Base-by-base conservation (phyloP, 2,888 invertebrate genomes). In the Cordilura impudica region DNA sequence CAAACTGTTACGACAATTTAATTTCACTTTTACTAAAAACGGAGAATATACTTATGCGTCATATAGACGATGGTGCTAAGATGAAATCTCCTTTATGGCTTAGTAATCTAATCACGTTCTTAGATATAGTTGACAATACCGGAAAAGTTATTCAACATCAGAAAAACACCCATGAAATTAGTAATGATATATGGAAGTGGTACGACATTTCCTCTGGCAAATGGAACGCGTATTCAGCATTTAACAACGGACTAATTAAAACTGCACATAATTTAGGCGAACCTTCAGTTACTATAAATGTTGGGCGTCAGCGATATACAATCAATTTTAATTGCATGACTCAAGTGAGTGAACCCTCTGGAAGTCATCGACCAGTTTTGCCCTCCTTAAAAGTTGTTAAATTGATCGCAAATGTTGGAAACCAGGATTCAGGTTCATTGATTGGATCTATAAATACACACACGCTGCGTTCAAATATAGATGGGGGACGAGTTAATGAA, bases 271-370 rank as follows among this genome's bases (percentile, higher is more conserved):
- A 93, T 91, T 91, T 92, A 31, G 94, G 94, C 0, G 94, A 95
- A 81, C 91, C 92, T 19, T 93, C 92, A 76, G 92, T 93, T 0
- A 91, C 94, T 78, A 94, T 96, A 71, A 92, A 93, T 12, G 94
- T 94, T 83, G 94, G 94, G 0, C 90, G 96, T 2, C 91, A 95
- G 82, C 91, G 94, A 39, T 96, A 96, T 86, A 93, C 94, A 0
- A 94, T 96, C 3, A 94, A 94, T 69, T 95, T 96, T 85, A 93
- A 93, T 31, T 93, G 93, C 69, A 95, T 96, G 95, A 92, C 94
- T 0, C 95, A 95, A 91, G 93, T 94, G 77, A 96, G 95, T 87
- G 95, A 96, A 86, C 95, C 96, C 83, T 95, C 94, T 23, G 94
- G 94, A n/a, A 95, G 95, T 84, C 92, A 95, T 83, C 91, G 96